phyloP scores from a whole-genome alignment of 1,140 invertebrate genomes.

The Drosophila tsacasi region DNA sequence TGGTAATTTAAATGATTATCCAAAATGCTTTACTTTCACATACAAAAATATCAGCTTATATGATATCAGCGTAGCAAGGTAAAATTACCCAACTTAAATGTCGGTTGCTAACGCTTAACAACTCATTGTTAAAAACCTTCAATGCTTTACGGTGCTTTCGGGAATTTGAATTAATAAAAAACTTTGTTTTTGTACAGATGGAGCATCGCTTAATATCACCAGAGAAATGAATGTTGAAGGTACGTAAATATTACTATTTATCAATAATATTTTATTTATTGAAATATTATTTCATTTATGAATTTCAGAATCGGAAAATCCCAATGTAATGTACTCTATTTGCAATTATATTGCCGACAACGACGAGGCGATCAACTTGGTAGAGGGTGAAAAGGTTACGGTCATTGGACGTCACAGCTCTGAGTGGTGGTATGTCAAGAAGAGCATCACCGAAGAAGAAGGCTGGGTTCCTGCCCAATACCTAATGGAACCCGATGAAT shows the following conservation, averaged over 20 bases:
- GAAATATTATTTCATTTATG: background rate
- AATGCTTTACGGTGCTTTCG: background rate
- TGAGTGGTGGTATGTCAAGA: conserved; percentile 97
- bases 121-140: conserved; percentile 41
- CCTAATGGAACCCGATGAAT: conserved; percentile 92
- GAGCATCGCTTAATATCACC: conserved; percentile 81
- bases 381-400: conserved; percentile 95
- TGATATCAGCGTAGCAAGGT: conserved; percentile 83
- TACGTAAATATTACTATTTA: conserved; percentile 15
- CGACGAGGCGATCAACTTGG: conserved; percentile 93
- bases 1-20: conserved; percentile 21
- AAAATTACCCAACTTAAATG: conserved; percentile 65
- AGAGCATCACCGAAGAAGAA: conserved; percentile 95
- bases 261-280: background rate
- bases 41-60: conserved; percentile 72
- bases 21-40: conserved; percentile 54
- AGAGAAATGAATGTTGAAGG: conserved; percentile 80
- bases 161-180: background rate
- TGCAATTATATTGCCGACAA: conserved; percentile 95
- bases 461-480: conserved; percentile 97
- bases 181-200: conserved; percentile 55
- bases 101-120: conserved; percentile 73
- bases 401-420: conserved; percentile 92
- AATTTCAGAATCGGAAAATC: conserved; percentile 88
- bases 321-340: conserved; percentile 92